Evolutionary conservation across 2,888 invertebrate species (phyloP), one percentile per base, ranked within the genome.

Genomic region (Hyalella azteca): DNA sequence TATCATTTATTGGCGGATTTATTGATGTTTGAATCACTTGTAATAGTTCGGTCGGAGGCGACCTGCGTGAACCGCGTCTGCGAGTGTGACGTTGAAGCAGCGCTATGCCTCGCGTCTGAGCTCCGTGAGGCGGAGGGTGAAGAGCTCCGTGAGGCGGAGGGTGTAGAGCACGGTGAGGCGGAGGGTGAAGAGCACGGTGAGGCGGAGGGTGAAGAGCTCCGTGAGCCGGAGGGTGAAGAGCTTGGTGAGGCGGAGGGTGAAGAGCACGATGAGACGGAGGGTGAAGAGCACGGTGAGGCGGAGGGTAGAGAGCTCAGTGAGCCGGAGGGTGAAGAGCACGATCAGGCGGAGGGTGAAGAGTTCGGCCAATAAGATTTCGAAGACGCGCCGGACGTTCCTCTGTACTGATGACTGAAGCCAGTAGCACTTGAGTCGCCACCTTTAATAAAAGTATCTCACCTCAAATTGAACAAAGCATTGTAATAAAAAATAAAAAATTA

Each of bases 21-120:
- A 15, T 45, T 7, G 45, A 7, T 45, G 45, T 49, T 49, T 49
- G 19, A 3, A 4, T 54, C 4, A 11, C 26, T 32, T 73, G 0
- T 48, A 36, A n/a, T 60, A 82, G 82, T 82, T 41, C 81, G 82
- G 9, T 82, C 82, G 4, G 82, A 82, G 73, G 73, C 81, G 4
- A 79, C 73, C 32, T 82, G 82, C 49, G 79, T 82, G 45, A 82
- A 82, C 81, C 75, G 77, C 73, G 81, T 79, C 26, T 82, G 82
- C 26, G 77, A 81, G n/a, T 82, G 82, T 54, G 82, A 82, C 76
- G 78, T 79, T 26, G 66, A 82, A 76, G 82, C 81, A 2, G 77
- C 79, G 13, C 40, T 59, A 13, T 82, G 82, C 54, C 79, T 82
- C 75, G 77, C 77, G 26, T 39, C 77, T 40, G 66, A 59, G 49